Percentiles rank a stretch among this genome's conserved stretches.
Evolutionary conservation across 2,888 invertebrate genomes (phyloP).

Genomic region (Masnerella sp.): DNA sequence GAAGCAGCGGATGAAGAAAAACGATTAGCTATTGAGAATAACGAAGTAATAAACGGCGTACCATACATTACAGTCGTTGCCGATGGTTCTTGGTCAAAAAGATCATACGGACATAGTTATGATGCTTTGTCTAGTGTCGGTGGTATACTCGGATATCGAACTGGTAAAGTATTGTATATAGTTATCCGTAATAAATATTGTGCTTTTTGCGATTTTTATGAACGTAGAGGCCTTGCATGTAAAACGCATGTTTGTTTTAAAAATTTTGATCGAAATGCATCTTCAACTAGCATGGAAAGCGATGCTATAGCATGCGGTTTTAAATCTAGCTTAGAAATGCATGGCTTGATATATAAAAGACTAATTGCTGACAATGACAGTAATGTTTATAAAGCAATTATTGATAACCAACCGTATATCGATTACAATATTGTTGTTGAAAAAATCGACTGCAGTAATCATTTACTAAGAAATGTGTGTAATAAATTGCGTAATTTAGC

Average conservation of each 20-base stretch:
- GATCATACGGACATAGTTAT: too few relatives aligned
- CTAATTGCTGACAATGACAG: conserved; percentile 63
- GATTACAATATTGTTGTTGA: not conserved
- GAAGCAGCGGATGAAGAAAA: not conserved
- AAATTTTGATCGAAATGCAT: conserved; percentile 55
- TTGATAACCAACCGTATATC: conserved; percentile 63
- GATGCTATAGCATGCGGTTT: conserved; percentile 55
- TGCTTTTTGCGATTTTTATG: conserved; percentile 16
- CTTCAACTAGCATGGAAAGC: conserved; percentile 35
- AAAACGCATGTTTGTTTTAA: conserved; percentile 63
- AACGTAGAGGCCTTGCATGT: conserved; percentile 24
- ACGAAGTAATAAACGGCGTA: too few relatives aligned
- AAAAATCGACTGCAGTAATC: too few relatives aligned
- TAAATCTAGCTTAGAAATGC: conserved; percentile 41
- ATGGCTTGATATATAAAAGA: conserved; percentile 54
- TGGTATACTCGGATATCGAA: conserved; percentile 18
- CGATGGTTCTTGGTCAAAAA: conserved; percentile 48
- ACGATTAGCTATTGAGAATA: not conserved
- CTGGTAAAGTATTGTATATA: conserved; percentile 16
- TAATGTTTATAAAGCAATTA: too few relatives aligned
- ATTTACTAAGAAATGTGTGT: too few relatives aligned
- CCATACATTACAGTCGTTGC: too few relatives aligned
- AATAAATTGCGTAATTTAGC: conserved; percentile 19
- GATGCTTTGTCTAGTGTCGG: too few relatives aligned
- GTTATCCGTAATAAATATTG: too few relatives aligned